Base-by-base conservation (phyloP, 37 sponge, comb jelly and placozoan genomes). In the Chondrosia reniformis region DNA sequence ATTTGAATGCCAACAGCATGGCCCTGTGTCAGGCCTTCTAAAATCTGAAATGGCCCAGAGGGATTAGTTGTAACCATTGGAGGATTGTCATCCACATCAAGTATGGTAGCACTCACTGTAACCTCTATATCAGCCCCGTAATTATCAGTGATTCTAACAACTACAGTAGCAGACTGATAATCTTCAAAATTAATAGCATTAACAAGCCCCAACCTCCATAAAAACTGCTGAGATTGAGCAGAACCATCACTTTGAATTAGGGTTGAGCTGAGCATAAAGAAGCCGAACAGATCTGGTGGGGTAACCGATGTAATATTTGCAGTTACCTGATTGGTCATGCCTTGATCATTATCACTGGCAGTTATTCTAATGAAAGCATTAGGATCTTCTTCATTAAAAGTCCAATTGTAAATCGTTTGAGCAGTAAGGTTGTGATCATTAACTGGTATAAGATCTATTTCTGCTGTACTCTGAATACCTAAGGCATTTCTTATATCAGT, bases 401-500 rank as follows among this genome's bases (percentile, higher is more conserved):
- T 57, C 15, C 30, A 21, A 57, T 0, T 37, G n/a, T 59, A 13
- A 57, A 33, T 34, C 0, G 15, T 38, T 37, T 55, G 31, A 19
- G 41, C 38, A 41, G 62, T 74, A 17, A 87, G 84, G 21, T 58
- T 37, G 63, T 91, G 80, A 67, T 91, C 87, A 78, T 91, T 83
- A 13, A 91, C 82, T 74, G 91, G 87, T 17, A 59, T 38, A 25
- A 80, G 76, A 8, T 37, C 55, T 3, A 91, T 33, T 0, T 6
- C 45, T 12, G 84, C 73, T 31, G 25, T 36, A 0, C 46, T 87
- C 43, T 78, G 45, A 33, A 34, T 4, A 72, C 84, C 87, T 0
- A 2, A 9, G 0, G 44, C 78, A 33, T 84, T 82, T 74, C 67
- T 80, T 30, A 36, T 78, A 73, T 91, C 91, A 33, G 76, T 63